phyloP scores from a whole-genome alignment of 2,797 vertebrate species.

The Petrocephalus sullivani region DNA sequence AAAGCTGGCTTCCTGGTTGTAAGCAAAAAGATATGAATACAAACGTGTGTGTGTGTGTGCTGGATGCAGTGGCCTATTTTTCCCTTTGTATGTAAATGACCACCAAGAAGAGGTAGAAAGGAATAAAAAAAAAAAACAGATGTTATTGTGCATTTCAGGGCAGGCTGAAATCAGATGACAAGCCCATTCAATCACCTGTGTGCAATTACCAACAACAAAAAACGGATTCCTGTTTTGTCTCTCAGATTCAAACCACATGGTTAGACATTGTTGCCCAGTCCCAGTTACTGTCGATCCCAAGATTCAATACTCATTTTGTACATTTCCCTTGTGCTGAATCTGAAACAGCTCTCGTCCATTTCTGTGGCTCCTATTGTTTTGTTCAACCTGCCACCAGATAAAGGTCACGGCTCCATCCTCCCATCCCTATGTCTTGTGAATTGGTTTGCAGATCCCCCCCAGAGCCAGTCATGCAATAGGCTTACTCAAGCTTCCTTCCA shows the following conservation, averaged over 20 bases:
- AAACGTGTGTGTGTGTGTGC: neutral
- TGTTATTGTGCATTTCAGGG: neutral
- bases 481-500: neutral
- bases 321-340: neutral
- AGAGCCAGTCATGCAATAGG: neutral
- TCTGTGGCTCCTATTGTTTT: neutral
- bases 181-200: neutral
- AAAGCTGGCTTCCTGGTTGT: neutral
- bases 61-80: neutral
- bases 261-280: neutral
- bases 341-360: neutral
- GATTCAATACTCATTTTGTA: neutral
- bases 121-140: neutral
- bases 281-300: neutral
- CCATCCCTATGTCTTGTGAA: neutral
- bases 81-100: neutral
- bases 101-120: neutral
- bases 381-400: neutral
- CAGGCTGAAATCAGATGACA: neutral
- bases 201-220: neutral
- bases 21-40: neutral
- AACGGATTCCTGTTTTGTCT: neutral
- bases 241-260: neutral
- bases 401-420: neutral
- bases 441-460: neutral